Evolutionary conservation across 23 tunicate genomes (phyloP), one percentile per base, ranked within the genome.

Genomic region (Phallusia fumigata): DNA sequence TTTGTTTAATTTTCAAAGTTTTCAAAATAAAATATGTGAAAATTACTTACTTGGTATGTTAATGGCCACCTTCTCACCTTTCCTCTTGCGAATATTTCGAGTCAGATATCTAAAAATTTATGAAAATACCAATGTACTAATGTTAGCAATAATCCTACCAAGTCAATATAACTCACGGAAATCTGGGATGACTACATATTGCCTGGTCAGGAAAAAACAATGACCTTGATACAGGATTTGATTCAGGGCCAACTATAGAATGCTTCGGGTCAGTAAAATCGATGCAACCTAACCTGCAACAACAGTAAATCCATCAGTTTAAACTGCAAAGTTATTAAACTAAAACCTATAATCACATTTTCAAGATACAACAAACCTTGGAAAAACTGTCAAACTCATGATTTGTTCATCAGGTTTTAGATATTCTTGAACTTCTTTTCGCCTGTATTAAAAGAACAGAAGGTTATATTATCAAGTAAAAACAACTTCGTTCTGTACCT

Each of bases 131-230:
- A n/a, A n/a, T n/a, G n/a, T n/a, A n/a, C n/a, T n/a, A n/a, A n/a
- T n/a, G n/a, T n/a, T n/a, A n/a, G n/a, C n/a, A n/a, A n/a, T n/a
- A n/a, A n/a, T n/a, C n/a, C n/a, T n/a, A n/a, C n/a, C n/a, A 33
- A 28, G 34, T 5, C 12, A 33, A 21, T 75, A 28, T 18, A 10
- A 72, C 58, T 81, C 33, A 93, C 98, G 99, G 84, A 49, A 96
- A 96, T 72, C 99, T 76, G 32, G 99, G 99, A 81, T 96, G 99
- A 44, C 86, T 76, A 32, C 85, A 81, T 75, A 96, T 96, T 0
- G 99, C 99, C n/a, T 80, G 79, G 53, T 96, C 99, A 12, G 99
- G 99, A 79, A 87, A 96, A 74, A 91, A 96, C 31, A 90, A 64
- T 31, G 99, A 96, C 24, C 93, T 80, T 18, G 99, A 90, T 0